Evolutionary conservation across 1,140 invertebrate genomes (phyloP), one percentile per base, ranked within the genome.

Genomic region (Danaus plexippus): DNA sequence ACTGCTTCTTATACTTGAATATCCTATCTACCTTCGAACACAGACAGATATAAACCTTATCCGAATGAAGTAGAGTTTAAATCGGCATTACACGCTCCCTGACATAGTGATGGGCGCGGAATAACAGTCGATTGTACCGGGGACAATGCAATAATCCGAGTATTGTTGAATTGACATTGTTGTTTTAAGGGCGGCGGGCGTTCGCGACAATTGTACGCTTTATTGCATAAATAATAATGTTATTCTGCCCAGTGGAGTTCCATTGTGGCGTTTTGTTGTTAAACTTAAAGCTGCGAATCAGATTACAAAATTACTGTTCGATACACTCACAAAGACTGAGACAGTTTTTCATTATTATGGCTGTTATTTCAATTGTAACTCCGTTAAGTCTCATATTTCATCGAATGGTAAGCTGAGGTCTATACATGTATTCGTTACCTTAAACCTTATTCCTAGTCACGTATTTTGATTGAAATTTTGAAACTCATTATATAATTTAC

Each of bases 141-240:
- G 67, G 75, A 85, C 80, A 85, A 82, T 83, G 77, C 81, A 86
- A 86, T 83, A 86, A 86, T 86, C 78, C 77, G 69, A 47, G 77
- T 70, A 86, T 86, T 86, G 80, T 86, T 78, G 78, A 77, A 70
- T 79, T 73, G 78, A 83, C 81, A 85, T 85, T 85, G 82, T 85
- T 85, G 82, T 85, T 85, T 85, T 83, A 85, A 85, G 82, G 80
- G 80, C 73, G 82, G 79, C 73, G 67, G 69, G 70, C 75, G 73
- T 68, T 73, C 66, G 73, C 68, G 72, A 85, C 81, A 82, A 85
- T 82, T 80, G 81, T 75, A 67, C 71, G 80, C 76, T 83, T 85
- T 85, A 85, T 85, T 83, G 79, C 80, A 83, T 85, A 85, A 85
- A 85, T 85, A 85, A 85, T 85, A 85, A 83, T 80, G 72, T 85